Evolutionary conservation across 2,888 invertebrate genomes (phyloP), one percentile per base, ranked within the genome.

Genomic region (Norana najaformis): DNA sequence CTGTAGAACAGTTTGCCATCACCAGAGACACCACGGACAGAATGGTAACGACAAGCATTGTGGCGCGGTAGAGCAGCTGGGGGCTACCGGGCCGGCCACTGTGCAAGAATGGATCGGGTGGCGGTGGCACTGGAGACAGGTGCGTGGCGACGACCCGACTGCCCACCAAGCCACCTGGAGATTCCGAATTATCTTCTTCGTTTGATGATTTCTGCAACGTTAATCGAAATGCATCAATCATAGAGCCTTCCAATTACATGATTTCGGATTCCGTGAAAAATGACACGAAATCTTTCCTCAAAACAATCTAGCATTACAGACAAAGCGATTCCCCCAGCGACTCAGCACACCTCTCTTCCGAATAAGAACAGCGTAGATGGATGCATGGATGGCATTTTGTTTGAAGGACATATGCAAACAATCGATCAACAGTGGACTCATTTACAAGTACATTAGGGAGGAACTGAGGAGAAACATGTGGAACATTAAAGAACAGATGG

Each of bases 11-110:
- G 85, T 85, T 85, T 6, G 85, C 85, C 85, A 85, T 85, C 85
- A 85, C 85, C 35, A 85, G 85, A 85, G 85, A 85, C 85, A 85
- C 23, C 85, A 85, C 37, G 6, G 85, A 85, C 85, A 85, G 85
- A 20, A 85, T 36, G 85, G 85, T 85, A 18, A 85, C 36, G 35
- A 85, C 36, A n/a, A 85, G 85, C 35, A 85, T 85, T 5, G 37
- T 85, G 36, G 37, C 85, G 23, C 85, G 35, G 85, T 35, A 85
- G 11, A 85, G 85, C 37, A 85, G 85, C 35, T 85, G 85, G 37
- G 35, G 85, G 35, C 85, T 85, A 14, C 35, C 14, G 0, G 85
- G 85, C 35, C 37, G 85, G 37, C 85, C 85, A 85, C 85, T 11
- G 8, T 18, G 23, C 18, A 37, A 30, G 35, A 36, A 36, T 4